Conservation (phyloP, 2,113 vertebrate genomes). For the Coryphaenoides rupestris region DNA sequence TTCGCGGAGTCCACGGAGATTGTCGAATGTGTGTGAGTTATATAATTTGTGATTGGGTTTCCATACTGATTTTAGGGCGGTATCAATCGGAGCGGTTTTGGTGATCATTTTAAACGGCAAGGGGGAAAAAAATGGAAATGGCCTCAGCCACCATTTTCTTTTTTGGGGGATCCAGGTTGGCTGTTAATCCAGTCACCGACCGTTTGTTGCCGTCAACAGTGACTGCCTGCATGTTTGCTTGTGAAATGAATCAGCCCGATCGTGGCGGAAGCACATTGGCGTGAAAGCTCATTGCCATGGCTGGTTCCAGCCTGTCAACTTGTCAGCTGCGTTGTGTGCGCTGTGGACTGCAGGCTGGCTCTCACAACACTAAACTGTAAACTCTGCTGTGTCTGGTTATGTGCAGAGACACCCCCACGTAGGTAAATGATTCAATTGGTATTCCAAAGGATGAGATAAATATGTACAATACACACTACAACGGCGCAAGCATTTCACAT, state of each 20-base stretch:
- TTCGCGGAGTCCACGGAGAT: too few species aligned
- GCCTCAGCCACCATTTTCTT: too few species aligned
- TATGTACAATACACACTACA: too few species aligned
- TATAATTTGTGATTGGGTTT: too few species aligned
- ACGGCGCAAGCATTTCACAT: too few species aligned
- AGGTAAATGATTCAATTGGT: background rate
- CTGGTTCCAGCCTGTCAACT: constrained; percentile 52
- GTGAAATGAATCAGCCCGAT: constrained; percentile 48
- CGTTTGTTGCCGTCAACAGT: constrained; percentile 40
- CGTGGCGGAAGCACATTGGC: constrained; percentile 45
- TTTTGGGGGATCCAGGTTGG: background rate
- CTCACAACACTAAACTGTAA: constrained; percentile 18
- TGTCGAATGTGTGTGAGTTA: too few species aligned
- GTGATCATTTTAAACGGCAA: too few species aligned
- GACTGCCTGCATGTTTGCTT: constrained; percentile 55
- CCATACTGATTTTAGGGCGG: too few species aligned
- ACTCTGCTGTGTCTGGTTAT: constrained; percentile 17
- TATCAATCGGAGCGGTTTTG: too few species aligned
- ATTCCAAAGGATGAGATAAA: background rate
- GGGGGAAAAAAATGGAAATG: too few species aligned
- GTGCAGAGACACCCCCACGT: constrained; percentile 8
- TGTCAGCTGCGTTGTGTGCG: constrained; percentile 40
- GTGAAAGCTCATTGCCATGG: constrained; percentile 53
- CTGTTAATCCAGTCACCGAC: constrained; percentile 30
- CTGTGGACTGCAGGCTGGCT: constrained; percentile 37